Conservation (phyloP, 1,140 invertebrate species). For the Glossosoma conforme region DNA sequence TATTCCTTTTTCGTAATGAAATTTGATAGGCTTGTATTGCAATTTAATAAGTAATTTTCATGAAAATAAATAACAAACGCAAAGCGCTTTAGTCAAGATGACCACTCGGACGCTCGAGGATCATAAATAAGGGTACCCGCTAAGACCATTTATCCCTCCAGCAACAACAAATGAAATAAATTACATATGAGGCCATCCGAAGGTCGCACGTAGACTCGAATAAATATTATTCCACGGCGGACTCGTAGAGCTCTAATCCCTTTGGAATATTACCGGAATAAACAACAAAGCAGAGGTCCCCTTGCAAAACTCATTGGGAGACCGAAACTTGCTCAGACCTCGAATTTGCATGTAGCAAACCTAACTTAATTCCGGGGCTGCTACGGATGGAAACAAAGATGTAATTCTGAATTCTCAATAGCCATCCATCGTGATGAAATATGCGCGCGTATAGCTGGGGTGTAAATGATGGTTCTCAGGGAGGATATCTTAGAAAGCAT, state of each 20-base stretch:
- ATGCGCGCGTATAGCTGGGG: no score
- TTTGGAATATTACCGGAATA: constrained; percentile 1
- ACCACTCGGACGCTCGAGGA: no score
- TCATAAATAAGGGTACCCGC: constrained; percentile 1
- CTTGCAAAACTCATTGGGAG: constrained; percentile 10
- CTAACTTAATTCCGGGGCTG: constrained; percentile 2
- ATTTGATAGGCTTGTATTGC: no score
- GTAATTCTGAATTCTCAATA: constrained; percentile 1
- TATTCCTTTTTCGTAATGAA: no score
- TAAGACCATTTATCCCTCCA: neutral
- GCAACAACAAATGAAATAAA: constrained; percentile 2
- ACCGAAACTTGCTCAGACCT: neutral
- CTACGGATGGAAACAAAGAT: neutral
- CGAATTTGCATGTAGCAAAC: neutral
- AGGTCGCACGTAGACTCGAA: neutral
- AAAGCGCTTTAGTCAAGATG: no score
- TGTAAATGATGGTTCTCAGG: no score
- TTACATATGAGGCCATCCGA: neutral
- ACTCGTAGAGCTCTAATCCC: constrained; percentile 1
- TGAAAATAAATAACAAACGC: no score
- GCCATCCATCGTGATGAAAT: no score
- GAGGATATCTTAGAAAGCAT: no score
- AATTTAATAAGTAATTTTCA: no score
- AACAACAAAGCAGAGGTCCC: constrained; percentile 4
- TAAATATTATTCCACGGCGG: constrained; percentile 1